Base-by-base conservation (phyloP, 2,113 vertebrate species). In the Colius striatus region DNA sequence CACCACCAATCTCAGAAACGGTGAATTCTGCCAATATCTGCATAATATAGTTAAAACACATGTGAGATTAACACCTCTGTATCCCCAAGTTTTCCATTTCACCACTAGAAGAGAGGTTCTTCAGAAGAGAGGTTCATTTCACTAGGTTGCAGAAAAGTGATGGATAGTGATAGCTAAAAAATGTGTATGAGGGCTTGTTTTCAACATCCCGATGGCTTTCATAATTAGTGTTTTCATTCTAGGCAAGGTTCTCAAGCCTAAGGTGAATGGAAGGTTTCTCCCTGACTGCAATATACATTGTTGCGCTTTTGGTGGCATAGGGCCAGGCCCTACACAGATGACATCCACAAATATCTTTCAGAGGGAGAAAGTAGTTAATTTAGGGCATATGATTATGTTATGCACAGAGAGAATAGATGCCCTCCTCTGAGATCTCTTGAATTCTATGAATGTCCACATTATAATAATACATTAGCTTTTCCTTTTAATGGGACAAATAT, bases 241-340 rank as follows among this genome's bases (percentile, higher is more conserved):
- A 48, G 22, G 29, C 27, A 45, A 87, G 38, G 26, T 91, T 89
- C 92, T 77, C 10, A 58, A 75, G 54, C 18, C 20, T 67, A 11
- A 55, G 34, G 14, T 32, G 55, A 74, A 34, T 27, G 38, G 66
- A 79, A 36, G 22, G 12, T 68, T 93, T 82, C 47, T 62, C 5
- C 7, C 4, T 16, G 26, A 25, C 36, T 51, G 2, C 11, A 12
- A 0, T 30, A 38, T 80, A 29, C 25, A 30, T 80, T 0, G 0
- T 47, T 81, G 62, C 9, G 2, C 16, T 70, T 87, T 25, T 2
- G 1, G 5, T 73, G 65, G 45, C 60, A 54, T 15, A 32, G 67
- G 58, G 43, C 34, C 17, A 21, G 27, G 36, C 41, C 30, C 11
- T 70, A 16, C n/a, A 34, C 70, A 84, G 55, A 68, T 87, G 50